Evolutionary conservation across 2,888 invertebrate genomes (phyloP).

Genomic region (Dromius quadrimaculatus): DNA sequence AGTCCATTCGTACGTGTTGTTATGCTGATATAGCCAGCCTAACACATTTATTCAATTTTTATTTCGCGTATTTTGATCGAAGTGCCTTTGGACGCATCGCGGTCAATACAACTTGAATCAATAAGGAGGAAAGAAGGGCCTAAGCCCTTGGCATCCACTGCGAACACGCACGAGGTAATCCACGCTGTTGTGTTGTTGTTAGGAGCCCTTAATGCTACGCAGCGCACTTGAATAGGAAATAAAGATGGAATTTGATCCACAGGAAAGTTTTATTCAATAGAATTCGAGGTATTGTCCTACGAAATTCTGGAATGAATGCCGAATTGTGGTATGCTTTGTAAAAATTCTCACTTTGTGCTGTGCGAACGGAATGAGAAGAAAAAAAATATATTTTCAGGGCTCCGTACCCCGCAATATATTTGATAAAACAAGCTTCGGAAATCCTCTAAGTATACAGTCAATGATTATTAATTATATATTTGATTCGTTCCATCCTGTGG

Average conservation of each 20-base stretch:
- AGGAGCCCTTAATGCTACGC: constrained; percentile 14
- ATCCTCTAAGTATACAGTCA: too few relatives aligned
- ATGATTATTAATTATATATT: too few relatives aligned
- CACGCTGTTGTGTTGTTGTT: constrained; percentile 19
- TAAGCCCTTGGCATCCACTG: constrained; percentile 6
- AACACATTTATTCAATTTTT: constrained; percentile 19
- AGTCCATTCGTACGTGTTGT: constrained; percentile 1
- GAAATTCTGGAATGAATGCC: too few relatives aligned
- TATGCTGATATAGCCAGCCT: constrained; percentile 24
- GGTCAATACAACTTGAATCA: constrained; percentile 18
- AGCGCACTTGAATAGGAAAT: constrained; percentile 43
- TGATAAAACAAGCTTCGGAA: too few relatives aligned
- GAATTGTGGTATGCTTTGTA: too few relatives aligned
- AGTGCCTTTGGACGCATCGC: not conserved
- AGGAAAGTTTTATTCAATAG: constrained; percentile 50
- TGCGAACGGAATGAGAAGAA: too few relatives aligned
- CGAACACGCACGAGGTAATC: constrained; percentile 21
- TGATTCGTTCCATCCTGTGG: too few relatives aligned
- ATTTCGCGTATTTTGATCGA: constrained; percentile 14
- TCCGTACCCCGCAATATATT: too few relatives aligned
- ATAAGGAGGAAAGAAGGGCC: constrained; percentile 1
- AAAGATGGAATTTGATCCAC: constrained; percentile 49
- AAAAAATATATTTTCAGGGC: too few relatives aligned
- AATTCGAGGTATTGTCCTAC: too few relatives aligned
- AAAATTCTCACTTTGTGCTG: too few relatives aligned